Evolutionary conservation across 2,797 vertebrate genomes (phyloP), one percentile per base, ranked within the genome.

Genomic region (Crypturellus tataupa): DNA sequence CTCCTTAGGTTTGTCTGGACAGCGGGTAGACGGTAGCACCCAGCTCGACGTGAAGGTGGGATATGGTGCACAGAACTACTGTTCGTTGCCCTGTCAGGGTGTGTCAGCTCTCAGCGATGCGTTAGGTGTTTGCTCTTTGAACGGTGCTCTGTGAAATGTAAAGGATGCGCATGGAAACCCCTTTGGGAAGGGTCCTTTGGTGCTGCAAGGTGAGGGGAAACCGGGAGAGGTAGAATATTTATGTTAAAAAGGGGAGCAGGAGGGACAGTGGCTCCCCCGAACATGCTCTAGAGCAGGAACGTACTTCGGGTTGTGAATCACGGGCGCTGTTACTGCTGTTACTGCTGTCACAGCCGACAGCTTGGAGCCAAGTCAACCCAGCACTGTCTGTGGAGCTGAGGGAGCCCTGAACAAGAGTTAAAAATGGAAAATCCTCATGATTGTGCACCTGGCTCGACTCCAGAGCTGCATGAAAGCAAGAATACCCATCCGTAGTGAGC

Each of bases 21-120:
- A 40, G 33, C 56, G 23, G 21, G 12, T 2, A 4, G 5, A 46
- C 55, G 35, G 40, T 47, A 55, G 70, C 31, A 40, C 7, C 35
- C 44, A 13, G 46, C 51, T 27, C 42, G 62, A 65, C 42, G 12
- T 25, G 56, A 29, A 33, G 46, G 70, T 7, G 47, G 71, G 60
- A 53, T 1, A 0, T 0, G 6, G 53, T 33, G 29, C 0, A 1
- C 24, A 10, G 47, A 39, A 53, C 63, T 10, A n/a, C 37, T 72
- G 19, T 1, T 5, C 25, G 1, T 51, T 79, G 53, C 44, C 78
- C 23, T 4, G 83, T 15, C 31, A 0, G 0, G 23, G 37, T 58
- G 8, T 4, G 0, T 27, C 80, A 49, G 0, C 56, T 63, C 51
- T n/a, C 7, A 13, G 23, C 17, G 44, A 51, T 19, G 10, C 2